Base-by-base conservation (phyloP, 2,797 vertebrate genomes). In the Pangasius sanitwongsei region DNA sequence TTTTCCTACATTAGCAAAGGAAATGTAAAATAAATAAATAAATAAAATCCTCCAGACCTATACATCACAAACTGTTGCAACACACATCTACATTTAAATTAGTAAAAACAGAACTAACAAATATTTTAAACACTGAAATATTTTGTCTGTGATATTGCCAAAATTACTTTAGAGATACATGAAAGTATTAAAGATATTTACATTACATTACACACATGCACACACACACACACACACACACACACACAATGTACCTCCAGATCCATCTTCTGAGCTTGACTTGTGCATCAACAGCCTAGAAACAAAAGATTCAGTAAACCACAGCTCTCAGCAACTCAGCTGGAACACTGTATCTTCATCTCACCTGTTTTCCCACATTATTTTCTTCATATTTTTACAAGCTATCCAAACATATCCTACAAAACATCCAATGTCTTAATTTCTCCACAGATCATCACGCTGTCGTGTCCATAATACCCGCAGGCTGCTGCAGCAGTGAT, bases 191-290 rank as follows among this genome's bases (percentile, higher is more conserved):
- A 83, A 12, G 81, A 63, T 48, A 83, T 83, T 65, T n/a, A 48
- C 6, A 61, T 63, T 13, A 13, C 3, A 41, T 44, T 92, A 96
- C 12, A 50, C 92, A 96, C 12, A 70, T 11, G 63, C 28, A 83
- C 11, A 50, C 37, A 93, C 69, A 20, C 13, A 20, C 50, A 31
- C 28, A 37, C 67, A 74, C 92, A 96, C 13, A 69, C 16, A 55
- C 20, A 86, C 16, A 87, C 4, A 55, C 28, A 92, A 95, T 95
- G 96, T 93, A 98, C 98, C 98, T 95, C 97, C 97, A 91, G 97
- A 97, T 91, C 97, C 95, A 91, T 99, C 98, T 94, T 99, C 98
- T 0, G 97, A 99, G 94, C 96, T 97, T 89, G 98, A 99, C 95
- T 98, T 99, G 94, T 98, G 97, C 94, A 99, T 96, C 89, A 95